Evolutionary conservation across 2,888 invertebrate genomes (phyloP).

Genomic region (Acronicta psi): DNA sequence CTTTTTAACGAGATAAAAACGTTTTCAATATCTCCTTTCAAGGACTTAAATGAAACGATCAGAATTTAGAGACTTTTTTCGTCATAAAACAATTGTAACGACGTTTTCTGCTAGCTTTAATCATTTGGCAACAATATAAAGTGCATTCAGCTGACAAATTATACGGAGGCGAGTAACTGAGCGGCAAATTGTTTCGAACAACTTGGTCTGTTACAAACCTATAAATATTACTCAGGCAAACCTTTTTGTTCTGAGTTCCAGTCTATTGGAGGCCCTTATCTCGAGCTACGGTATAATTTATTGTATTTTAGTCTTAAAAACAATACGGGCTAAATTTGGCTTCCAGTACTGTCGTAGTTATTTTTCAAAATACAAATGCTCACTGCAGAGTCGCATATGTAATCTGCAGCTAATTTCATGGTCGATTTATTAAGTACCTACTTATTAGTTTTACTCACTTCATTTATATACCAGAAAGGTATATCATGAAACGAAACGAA

Average conservation of each 20-base stretch:
- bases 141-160: conserved; percentile 52
- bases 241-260: conserved; percentile 32
- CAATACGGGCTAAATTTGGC: conserved; percentile 18
- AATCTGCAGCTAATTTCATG: conserved; percentile 21
- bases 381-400: no score
- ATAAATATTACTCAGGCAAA: conserved; percentile 41
- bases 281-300: conserved; percentile 33
- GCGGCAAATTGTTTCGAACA: conserved; percentile 51
- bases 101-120: conserved; percentile 36
- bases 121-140: conserved; percentile 47
- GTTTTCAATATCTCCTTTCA: conserved; percentile 14
- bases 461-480: no score
- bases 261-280: conserved; percentile 33
- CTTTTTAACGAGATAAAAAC: conserved; percentile 9
- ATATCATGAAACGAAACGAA: no score
- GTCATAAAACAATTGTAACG: conserved; percentile 6
- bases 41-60: neutral
- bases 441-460: no score
- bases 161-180: conserved; percentile 39
- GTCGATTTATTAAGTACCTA: neutral
- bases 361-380: conserved; percentile 9
- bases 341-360: conserved; percentile 12
- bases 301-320: conserved; percentile 16
- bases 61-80: conserved; percentile 6
- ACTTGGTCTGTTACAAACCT: conserved; percentile 28